These are phyloP conservation scores for Bolinopsis microptera DNA, from an alignment of 37 sponge, comb jelly and placozoan species.

Conservation along the genomic window DNA sequence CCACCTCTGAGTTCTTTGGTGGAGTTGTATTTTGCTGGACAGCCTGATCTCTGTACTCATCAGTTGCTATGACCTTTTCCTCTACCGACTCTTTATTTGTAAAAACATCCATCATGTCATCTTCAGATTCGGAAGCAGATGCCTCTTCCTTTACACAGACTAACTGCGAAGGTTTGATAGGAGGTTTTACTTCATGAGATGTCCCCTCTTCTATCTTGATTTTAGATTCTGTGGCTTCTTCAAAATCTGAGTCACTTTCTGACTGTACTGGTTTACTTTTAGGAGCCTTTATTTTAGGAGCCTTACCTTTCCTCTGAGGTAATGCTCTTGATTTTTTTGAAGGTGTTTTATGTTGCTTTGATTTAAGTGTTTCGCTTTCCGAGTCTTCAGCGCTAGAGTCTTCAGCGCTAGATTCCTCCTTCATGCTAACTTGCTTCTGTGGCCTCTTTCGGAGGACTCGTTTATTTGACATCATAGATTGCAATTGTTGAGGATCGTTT, in stretches of 20 bases:
- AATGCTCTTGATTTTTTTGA: background rate
- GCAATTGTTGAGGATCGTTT: background rate
- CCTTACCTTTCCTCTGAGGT: background rate
- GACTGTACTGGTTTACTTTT: background rate
- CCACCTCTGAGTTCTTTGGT: background rate
- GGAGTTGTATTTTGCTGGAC: background rate
- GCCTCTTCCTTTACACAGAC: background rate
- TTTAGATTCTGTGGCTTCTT: background rate
- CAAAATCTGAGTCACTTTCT: background rate
- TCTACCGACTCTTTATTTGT: background rate
- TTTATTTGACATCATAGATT: background rate
- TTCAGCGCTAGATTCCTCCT: background rate
- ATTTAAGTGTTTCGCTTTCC: background rate
- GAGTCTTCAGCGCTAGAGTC: background rate
- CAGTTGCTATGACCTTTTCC: background rate
- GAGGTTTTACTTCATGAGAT: background rate
- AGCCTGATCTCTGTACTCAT: background rate
- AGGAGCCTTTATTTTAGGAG: background rate
- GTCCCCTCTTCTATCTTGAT: background rate
- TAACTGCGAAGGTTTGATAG: background rate
- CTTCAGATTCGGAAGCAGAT: background rate
- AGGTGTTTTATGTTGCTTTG: too few species aligned
- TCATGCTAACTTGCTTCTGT: background rate
- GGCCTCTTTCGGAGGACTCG: background rate
- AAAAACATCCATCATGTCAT: background rate